These are phyloP conservation scores for Falcunculus frontatus DNA, from an alignment of 2,113 vertebrate genomes.

Conservation along the genomic window DNA sequence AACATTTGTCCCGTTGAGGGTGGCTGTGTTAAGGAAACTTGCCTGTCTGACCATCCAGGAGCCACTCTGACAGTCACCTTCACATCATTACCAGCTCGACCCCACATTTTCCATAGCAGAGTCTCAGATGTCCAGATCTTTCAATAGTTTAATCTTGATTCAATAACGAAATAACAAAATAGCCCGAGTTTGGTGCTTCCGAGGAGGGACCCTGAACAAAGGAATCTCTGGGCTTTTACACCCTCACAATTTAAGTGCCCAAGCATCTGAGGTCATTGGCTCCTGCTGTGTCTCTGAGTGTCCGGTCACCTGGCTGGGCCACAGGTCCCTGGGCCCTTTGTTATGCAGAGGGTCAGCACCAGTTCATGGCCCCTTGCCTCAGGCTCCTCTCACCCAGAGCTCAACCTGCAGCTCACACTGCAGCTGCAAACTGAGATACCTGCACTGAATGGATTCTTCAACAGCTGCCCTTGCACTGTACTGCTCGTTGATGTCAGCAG, in stretches of 20 bases:
- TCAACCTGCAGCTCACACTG: background rate
- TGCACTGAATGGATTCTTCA: background rate
- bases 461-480: background rate
- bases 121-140: background rate
- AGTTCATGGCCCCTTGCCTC: background rate
- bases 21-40: background rate
- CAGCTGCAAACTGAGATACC: background rate
- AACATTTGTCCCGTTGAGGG: background rate
- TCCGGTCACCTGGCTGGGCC: background rate
- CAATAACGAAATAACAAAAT: background rate
- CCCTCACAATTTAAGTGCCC: background rate
- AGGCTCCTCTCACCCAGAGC: background rate
- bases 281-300: background rate
- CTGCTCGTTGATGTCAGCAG: background rate
- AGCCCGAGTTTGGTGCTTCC: background rate
- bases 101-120: background rate
- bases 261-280: accelerated
- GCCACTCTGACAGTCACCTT: background rate
- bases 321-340: background rate
- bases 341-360: background rate
- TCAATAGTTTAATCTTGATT: background rate
- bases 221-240: background rate
- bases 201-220: background rate
- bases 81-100: background rate
- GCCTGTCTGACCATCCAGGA: background rate